Evolutionary conservation across 2,113 vertebrate genomes (phyloP).

Genomic region (Microtus ochrogaster): DNA sequence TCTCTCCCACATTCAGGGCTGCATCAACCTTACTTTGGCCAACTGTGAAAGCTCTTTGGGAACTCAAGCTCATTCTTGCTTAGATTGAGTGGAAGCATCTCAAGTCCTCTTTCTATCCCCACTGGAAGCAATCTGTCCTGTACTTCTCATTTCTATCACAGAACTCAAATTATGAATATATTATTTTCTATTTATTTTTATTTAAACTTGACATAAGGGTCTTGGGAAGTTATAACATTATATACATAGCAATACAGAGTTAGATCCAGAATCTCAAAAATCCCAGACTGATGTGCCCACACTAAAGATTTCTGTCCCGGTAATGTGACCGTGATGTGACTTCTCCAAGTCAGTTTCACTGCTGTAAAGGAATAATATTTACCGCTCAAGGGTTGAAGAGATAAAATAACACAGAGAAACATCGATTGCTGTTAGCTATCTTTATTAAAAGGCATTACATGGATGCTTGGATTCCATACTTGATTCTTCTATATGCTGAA

Average conservation of each 20-base stretch:
- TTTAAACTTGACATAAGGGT: slow-evolving; percentile 5
- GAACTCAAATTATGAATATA: neutral
- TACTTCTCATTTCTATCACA: neutral
- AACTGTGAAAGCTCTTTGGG: neutral
- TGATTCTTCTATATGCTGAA: neutral
- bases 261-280: neutral
- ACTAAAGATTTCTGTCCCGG: neutral
- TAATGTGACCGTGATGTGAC: neutral
- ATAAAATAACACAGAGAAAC: neutral
- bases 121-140: neutral
- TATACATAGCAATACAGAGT: neutral
- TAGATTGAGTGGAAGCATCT: neutral
- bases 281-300: neutral
- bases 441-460: neutral
- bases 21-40: neutral
- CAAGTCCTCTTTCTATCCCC: neutral
- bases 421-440: neutral
- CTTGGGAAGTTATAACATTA: neutral
- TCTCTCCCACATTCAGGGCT: fast-evolving
- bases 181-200: neutral
- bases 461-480: neutral
- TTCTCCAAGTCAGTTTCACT: neutral
- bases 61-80: neutral
- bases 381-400: neutral
- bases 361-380: neutral